These are phyloP conservation scores for Ibycter americanus DNA, from an alignment of 2,797 vertebrate genomes.

Conservation along the genomic window DNA sequence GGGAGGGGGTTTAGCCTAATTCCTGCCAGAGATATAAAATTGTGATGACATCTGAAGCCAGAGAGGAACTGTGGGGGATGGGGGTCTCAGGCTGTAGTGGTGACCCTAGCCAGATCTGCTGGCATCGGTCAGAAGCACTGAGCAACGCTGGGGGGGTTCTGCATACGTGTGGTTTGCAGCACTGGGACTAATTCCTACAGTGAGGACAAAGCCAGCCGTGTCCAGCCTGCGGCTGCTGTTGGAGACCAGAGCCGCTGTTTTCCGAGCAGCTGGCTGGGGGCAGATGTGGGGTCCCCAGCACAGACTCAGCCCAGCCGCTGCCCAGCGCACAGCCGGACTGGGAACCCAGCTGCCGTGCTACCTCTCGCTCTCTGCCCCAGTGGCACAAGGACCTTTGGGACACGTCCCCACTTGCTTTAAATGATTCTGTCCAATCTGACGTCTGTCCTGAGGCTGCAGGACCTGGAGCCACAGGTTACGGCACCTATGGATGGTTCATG, in stretches of 20 bases:
- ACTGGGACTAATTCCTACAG: accelerated
- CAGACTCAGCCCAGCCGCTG: accelerated
- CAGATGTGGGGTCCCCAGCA: background rate
- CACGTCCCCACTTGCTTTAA: background rate
- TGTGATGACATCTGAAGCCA: background rate
- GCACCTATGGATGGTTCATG: background rate
- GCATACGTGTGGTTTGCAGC: accelerated
- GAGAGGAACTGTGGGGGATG: background rate
- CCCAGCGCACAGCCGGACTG: background rate
- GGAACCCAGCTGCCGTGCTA: background rate
- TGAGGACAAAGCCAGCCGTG: background rate
- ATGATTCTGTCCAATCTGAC: background rate
- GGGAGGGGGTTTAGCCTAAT: background rate
- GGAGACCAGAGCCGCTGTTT: background rate
- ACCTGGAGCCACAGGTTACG: background rate
- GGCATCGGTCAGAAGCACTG: background rate
- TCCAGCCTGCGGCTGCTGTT: accelerated
- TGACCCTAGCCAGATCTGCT: background rate
- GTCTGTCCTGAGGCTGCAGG: background rate
- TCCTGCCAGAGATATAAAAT: background rate
- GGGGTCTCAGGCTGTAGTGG: background rate
- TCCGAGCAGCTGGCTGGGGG: background rate
- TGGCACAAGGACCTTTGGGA: background rate
- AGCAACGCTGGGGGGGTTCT: background rate
- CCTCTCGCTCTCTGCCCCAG: accelerated